Base-by-base conservation (phyloP, 2,888 invertebrate genomes). In the Cheilosia impressa region DNA sequence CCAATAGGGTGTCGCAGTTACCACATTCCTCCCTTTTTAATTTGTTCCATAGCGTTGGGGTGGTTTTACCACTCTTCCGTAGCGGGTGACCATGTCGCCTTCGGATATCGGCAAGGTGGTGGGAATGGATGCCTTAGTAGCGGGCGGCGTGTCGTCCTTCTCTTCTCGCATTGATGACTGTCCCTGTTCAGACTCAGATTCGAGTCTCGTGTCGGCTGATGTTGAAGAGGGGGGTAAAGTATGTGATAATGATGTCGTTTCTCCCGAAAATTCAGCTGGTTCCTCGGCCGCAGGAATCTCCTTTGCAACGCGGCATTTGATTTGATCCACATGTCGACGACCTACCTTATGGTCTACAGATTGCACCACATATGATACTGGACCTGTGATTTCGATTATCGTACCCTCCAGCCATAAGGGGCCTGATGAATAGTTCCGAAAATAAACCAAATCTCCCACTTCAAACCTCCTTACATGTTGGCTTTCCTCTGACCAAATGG, bases 291-390 rank as follows among this genome's bases (percentile, higher is more conserved):
- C 45, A 45, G 45, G 17, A 45, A 17, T n/a, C 17, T 45, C 45
- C 15, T 45, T 2, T 0, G 31, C 2, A 15, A 47, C 7, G 38
- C 24, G 38, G 2, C 69, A 50, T 58, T 69, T 68, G 5, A 57
- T 69, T 10, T 41, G 66, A 19, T 43, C 55, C 3, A 68, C 38
- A 3, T 66, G 43, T 7, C 34, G 45, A 31, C 57, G 47, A 15
- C 57, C 57, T 22, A 69, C 15, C n/a, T n/a, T n/a, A n/a, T n/a
- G 4, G 13, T 68, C 55, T 2, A 0, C 15, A 6, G 60, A 71
- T 41, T 71, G 31, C 34, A 71, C 50, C 2, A 71, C 60, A 52
- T 69, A 38, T 3, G 69, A 58, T 0, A 58, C 47, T 9, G 60
- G 60, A 10, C 19, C 52, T 2, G 60, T 72, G 4, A 52, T 22